A percentile compares a stretch with the other conserved stretches of the same genome.
Conservation (phyloP, 2,113 vertebrate genomes). For the Callaeas wilsoni region DNA sequence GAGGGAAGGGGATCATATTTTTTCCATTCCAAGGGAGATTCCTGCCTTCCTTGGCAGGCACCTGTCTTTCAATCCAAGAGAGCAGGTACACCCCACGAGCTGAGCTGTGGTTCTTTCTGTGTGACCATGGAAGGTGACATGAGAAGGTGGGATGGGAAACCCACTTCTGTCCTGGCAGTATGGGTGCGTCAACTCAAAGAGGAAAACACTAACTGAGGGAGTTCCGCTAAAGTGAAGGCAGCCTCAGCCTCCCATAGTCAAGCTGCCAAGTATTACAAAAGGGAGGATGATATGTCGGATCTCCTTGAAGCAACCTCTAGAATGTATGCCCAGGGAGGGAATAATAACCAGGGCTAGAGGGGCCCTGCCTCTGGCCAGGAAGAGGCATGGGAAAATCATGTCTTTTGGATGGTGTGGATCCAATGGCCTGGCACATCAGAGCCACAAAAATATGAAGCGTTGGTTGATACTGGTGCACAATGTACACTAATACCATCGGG, state of each 20-base stretch:
- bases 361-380: neutral
- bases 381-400: fast-evolving
- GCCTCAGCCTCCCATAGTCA: fast-evolving
- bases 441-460: fast-evolving
- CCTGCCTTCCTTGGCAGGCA: too few relatives aligned
- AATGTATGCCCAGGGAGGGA: too few relatives aligned
- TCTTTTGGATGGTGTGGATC: neutral
- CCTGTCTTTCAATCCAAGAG: too few relatives aligned
- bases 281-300: neutral
- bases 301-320: neutral
- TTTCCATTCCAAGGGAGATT: too few relatives aligned
- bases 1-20: too few relatives aligned
- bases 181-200: fast-evolving
- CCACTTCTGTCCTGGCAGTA: neutral
- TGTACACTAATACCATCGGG: neutral
- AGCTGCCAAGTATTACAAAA: too few relatives aligned
- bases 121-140: neutral
- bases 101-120: neutral
- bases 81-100: fast-evolving
- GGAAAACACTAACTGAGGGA: fast-evolving
- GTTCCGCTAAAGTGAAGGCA: neutral
- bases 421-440: neutral
- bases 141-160: neutral
- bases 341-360: neutral
- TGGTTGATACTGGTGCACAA: neutral